Conservation (phyloP, 2,113 vertebrate genomes). For the Oceanodroma tethys region DNA sequence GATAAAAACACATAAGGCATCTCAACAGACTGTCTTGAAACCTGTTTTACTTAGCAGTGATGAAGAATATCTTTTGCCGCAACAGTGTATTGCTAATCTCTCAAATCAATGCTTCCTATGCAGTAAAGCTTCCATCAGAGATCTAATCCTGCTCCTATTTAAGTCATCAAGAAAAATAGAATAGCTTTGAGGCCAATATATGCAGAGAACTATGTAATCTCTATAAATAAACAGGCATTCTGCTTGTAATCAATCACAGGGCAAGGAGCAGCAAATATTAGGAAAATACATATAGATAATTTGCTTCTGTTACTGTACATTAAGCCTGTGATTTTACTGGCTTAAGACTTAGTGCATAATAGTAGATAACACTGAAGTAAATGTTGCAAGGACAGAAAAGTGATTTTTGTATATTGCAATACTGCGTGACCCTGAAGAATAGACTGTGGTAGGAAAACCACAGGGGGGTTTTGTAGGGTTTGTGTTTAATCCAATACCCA, state of each 20-base stretch:
- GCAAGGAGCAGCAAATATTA: neutral
- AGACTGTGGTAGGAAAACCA: neutral
- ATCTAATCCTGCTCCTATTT: neutral
- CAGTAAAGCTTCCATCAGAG: neutral
- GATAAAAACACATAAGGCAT: neutral
- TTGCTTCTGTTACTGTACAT: neutral
- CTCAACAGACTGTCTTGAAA: neutral
- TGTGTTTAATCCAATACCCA: neutral
- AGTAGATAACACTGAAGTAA: neutral
- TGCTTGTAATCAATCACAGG: neutral
- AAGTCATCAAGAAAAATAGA: neutral
- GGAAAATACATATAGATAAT: neutral
- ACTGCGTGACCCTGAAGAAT: neutral
- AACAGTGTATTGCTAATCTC: neutral
- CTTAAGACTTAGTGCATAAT: neutral
- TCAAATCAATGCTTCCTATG: neutral
- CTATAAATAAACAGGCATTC: neutral
- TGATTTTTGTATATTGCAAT: neutral
- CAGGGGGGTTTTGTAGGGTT: too few relatives aligned
- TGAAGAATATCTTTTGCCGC: neutral
- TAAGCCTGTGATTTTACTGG: neutral
- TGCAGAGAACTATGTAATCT: neutral
- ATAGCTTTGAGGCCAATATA: neutral
- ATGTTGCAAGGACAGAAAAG: neutral
- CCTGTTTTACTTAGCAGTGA: neutral